Conservation (phyloP, 2,113 vertebrate species). For the Saccopteryx bilineata region DNA sequence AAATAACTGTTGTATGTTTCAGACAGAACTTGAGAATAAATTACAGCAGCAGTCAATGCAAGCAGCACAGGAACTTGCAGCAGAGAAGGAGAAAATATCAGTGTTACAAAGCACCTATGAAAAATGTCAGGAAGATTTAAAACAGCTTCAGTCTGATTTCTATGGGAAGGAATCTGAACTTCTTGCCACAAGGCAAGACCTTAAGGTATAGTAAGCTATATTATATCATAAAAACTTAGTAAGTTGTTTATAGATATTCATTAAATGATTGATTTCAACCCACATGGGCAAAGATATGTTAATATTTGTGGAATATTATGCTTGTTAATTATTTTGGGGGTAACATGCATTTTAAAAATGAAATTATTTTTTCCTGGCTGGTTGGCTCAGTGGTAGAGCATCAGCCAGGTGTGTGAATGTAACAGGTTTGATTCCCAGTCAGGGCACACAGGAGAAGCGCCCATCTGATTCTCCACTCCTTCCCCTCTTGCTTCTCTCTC, state of each 20-base stretch:
- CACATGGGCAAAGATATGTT: not conserved
- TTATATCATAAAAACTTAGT: not conserved
- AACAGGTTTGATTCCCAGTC: too few species aligned
- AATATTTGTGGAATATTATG: slow-evolving; percentile 37
- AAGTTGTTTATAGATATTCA: slow-evolving; percentile 16
- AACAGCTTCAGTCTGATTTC: slow-evolving; percentile 93
- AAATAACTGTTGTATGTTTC: slow-evolving; percentile 76
- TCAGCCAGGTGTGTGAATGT: too few species aligned
- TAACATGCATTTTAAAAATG: slow-evolving; percentile 14
- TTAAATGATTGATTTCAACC: slow-evolving; percentile 40
- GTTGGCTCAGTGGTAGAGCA: too few species aligned
- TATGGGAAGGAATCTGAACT: slow-evolving; percentile 98
- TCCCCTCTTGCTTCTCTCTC: too few species aligned
- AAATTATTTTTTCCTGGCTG: not conserved
- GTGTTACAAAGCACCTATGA: slow-evolving; percentile 90
- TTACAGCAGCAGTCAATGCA: slow-evolving; percentile 90
- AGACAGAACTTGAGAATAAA: slow-evolving; percentile 93
- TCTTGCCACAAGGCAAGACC: slow-evolving; percentile 95
- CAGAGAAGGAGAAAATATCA: slow-evolving; percentile 89
- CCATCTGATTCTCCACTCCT: too few species aligned
- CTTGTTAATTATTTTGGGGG: not conserved
- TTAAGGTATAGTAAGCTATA: slow-evolving; percentile 90
- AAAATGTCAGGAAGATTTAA: slow-evolving; percentile 88
- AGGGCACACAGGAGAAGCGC: too few species aligned
- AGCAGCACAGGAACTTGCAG: slow-evolving; percentile 89